Conservation (phyloP, 1,140 invertebrate species). For the Drosophila triauraria region DNA sequence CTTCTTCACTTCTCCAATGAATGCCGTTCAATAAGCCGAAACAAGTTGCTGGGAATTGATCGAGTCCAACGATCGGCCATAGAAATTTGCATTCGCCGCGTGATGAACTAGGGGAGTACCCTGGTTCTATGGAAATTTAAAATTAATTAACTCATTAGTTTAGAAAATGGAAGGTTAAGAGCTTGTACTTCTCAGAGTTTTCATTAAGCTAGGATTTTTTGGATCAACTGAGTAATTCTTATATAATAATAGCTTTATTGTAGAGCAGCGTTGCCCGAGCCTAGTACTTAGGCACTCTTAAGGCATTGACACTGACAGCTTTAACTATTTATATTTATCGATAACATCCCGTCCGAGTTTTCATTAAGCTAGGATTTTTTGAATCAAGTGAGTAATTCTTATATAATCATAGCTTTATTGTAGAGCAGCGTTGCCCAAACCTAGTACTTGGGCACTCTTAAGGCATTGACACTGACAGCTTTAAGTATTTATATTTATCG, state of each 20-base stretch:
- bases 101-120: constrained; percentile 6
- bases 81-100: constrained; percentile 12
- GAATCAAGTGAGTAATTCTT: no score
- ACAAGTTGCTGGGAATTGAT: constrained; percentile 46
- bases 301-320: neutral
- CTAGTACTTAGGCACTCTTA: neutral
- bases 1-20: constrained; percentile 44
- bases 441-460: neutral
- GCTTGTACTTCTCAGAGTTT: no score
- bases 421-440: neutral
- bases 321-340: neutral
- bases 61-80: constrained; percentile 11
- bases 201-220: neutral
- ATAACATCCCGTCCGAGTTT: neutral
- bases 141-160: neutral
- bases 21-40: constrained; percentile 46
- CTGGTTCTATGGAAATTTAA: neutral
- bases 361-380: neutral
- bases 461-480: neutral
- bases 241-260: no score
- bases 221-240: no score
- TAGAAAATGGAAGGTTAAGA: neutral
- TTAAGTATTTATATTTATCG: neutral
- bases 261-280: neutral
- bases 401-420: no score